Percentiles rank a stretch among this genome's conserved stretches.
phyloP scores from a whole-genome alignment of 1,140 invertebrate genomes.

The Ceratosolen solmsi region DNA sequence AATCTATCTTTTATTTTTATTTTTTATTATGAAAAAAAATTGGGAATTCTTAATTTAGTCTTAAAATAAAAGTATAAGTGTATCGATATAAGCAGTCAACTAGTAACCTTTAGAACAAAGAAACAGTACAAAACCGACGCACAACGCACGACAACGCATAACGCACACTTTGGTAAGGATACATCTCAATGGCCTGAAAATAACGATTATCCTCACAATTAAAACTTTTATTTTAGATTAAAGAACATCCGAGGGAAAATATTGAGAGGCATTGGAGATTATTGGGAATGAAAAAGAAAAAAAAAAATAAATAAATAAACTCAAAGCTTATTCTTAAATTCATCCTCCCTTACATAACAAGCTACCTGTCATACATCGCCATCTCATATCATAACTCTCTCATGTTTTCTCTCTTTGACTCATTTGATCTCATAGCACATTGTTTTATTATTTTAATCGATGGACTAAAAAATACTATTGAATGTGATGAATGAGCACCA shows the following conservation, averaged over 20 bases:
- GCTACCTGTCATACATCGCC: conserved; percentile 22
- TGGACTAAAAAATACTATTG: not conserved
- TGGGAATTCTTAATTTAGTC: too few species aligned
- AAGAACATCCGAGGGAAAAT: not conserved
- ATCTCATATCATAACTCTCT: not conserved
- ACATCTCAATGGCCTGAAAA: not conserved
- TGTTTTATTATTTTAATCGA: not conserved
- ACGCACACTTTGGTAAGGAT: not conserved
- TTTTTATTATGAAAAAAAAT: too few species aligned
- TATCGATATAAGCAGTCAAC: too few species aligned
- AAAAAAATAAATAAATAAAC: not conserved
- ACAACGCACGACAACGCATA: conserved; percentile 5
- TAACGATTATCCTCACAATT: not conserved
- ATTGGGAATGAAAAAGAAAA: not conserved
- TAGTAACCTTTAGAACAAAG: conserved; percentile 39
- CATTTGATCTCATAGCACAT: not conserved
- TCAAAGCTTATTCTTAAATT: conserved; percentile 3
- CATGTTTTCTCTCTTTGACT: not conserved
- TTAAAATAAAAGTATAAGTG: too few species aligned
- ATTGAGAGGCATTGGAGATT: not conserved
- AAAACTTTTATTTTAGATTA: not conserved
- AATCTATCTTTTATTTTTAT: too few species aligned
- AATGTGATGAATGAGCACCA: not conserved
- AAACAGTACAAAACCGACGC: conserved; percentile 18
- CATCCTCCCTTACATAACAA: conserved; percentile 38